Base-by-base conservation (phyloP, 2,113 vertebrate species). In the Thoracochromis brauschi region DNA sequence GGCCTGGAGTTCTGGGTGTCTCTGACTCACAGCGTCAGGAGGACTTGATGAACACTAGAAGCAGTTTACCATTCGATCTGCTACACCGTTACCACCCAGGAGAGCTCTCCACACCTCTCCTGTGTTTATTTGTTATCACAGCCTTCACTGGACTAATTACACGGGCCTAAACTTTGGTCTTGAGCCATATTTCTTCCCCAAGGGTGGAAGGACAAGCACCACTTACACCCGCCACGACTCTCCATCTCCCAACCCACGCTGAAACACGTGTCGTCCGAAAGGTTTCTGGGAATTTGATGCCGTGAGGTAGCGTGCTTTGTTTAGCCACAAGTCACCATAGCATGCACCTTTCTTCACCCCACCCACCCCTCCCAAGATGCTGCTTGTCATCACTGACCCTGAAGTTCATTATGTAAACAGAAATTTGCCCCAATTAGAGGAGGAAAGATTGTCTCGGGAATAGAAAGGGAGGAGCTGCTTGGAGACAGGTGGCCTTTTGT, bases 91-190 rank as follows among this genome's bases (percentile, higher is more conserved):
- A 16, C 29, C 81, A 83, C 95, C 91, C 94, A n/a, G 31, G 94
- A 93, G 95, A 95, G 88, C 33, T 80, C 55, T 87, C 58, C 75
- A 80, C 60, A 83, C 89, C 85, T 88, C 75, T 65, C 91, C 86
- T 86, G 40, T 95, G 95, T 96, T 95, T 96, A 94, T 95, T 95
- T 96, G 95, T 89, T 92, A 94, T 93, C 85, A 82, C 87, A 88
- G 85, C 92, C 86, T 91, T 91, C 89, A 53, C 91, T 49, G 84
- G 91, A 95, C 86, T 96, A 96, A 95, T 96, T 95, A 95, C 93
- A 94, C 54, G 80, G 81, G 89, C 82, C 89, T 71, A 91, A 83
- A 87, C 91, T 92, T 93, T 88, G 91, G 89, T 91, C 78, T 82
- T 88, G 68, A 84, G 88, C 91, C 91, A 85, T 83, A 57, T 79